phyloP scores from a whole-genome alignment of 2,113 vertebrate species.

The Diadophis punctatus region DNA sequence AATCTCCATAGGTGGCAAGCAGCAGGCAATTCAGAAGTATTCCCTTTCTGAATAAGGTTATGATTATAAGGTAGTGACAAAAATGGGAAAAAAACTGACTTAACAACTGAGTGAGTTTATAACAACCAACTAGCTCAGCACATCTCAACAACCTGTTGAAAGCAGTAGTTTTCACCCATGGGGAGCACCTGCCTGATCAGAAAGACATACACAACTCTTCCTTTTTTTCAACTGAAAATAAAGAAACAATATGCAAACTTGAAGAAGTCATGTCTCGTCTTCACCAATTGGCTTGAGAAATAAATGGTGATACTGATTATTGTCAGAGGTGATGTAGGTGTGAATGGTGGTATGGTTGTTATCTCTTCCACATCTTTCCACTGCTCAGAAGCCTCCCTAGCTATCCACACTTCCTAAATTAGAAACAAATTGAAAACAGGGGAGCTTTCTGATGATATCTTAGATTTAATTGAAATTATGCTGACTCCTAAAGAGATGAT shows the following conservation, averaged over 20 bases:
- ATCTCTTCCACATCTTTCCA: background rate
- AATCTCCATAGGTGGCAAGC: background rate
- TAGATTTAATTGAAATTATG: background rate
- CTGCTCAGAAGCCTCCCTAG: background rate
- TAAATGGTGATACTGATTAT: background rate
- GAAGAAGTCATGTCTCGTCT: background rate
- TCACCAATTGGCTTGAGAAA: background rate
- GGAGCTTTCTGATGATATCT: background rate
- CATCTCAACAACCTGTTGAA: background rate
- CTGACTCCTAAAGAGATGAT: background rate
- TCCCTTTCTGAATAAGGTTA: background rate
- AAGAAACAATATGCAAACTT: background rate
- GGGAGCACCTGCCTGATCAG: background rate
- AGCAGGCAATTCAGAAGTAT: background rate
- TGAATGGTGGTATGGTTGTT: background rate
- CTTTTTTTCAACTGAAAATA: background rate
- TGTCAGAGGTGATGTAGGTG: background rate
- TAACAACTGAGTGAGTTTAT: background rate
- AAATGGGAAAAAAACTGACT: background rate
- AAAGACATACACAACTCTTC: background rate
- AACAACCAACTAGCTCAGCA: background rate
- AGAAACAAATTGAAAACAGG: background rate
- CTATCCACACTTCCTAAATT: background rate
- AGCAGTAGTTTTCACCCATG: background rate
- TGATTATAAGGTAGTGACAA: background rate